Conservation (phyloP, 2,113 vertebrate species). For the Microcebus jonahi region DNA sequence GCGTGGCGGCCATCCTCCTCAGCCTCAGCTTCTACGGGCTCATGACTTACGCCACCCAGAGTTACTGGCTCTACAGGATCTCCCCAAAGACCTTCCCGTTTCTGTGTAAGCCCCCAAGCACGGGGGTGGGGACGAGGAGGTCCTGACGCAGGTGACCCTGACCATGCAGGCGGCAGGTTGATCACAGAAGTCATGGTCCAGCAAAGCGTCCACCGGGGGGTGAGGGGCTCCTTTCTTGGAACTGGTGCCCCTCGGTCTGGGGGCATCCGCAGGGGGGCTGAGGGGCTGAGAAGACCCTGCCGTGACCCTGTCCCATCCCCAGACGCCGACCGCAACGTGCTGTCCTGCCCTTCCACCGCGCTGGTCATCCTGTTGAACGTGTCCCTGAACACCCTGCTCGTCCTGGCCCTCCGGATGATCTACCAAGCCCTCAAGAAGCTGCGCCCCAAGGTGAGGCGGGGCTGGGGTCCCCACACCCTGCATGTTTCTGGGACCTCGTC, state of each 20-base stretch:
- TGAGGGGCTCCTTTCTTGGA: not conserved
- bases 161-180: not conserved
- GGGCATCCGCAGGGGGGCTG: not conserved
- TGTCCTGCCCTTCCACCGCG: conserved; percentile 85
- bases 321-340: conserved; percentile 87
- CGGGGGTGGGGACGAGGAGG: not conserved
- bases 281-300: too few relatives aligned
- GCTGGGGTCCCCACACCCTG: not conserved
- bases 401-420: conserved; percentile 71
- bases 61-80: conserved; percentile 74
- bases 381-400: conserved; percentile 86
- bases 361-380: conserved; percentile 89
- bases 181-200: too few relatives aligned
- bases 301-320: not conserved
- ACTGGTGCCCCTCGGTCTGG: rapidly evolving
- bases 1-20: conserved; percentile 78
- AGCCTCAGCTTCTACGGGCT: conserved; percentile 87
- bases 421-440: not conserved
- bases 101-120: conserved; percentile 84
- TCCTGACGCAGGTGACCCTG: too few relatives aligned
- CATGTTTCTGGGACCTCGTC: not conserved
- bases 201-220: rapidly evolving
- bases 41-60: conserved; percentile 86
- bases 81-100: conserved; percentile 89
- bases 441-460: not conserved